These are phyloP conservation scores for Xenopus tropicalis DNA, from an alignment of 2,113 vertebrate genomes.

Conservation along the genomic window DNA sequence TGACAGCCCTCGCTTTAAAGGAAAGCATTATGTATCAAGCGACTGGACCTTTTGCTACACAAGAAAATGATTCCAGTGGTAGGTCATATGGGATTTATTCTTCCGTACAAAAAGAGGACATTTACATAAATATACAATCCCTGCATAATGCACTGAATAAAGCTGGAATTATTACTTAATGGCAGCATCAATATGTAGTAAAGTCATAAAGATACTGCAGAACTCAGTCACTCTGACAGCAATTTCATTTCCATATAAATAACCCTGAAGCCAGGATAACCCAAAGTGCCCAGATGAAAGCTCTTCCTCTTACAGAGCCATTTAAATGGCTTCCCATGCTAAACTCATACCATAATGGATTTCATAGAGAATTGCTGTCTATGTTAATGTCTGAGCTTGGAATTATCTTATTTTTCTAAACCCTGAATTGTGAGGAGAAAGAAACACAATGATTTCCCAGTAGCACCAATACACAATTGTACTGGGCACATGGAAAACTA, in stretches of 20 bases:
- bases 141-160: constrained; percentile 21
- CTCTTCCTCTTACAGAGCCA: constrained; percentile 19
- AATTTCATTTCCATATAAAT: constrained; percentile 41
- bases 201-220: constrained; percentile 22
- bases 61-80: background rate
- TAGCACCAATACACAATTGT: no score
- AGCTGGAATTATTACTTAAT: constrained; percentile 31
- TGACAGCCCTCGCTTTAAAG: background rate
- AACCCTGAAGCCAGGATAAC: constrained; percentile 27
- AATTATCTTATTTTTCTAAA: no score
- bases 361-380: background rate
- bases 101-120: background rate
- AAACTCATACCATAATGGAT: constrained; percentile 17
- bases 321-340: constrained; percentile 4
- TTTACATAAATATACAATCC: constrained; percentile 27
- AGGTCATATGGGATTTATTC: background rate
- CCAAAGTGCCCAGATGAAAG: constrained; percentile 15
- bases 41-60: background rate
- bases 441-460: no score
- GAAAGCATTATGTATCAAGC: background rate
- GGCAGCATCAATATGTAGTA: constrained; percentile 6
- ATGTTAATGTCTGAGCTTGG: background rate
- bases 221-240: constrained; percentile 20
- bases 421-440: no score
- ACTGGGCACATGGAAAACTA: no score